Percentiles rank a stretch among this genome's conserved stretches.
These are phyloP conservation scores for Catharus bicknelli DNA, from an alignment of 2,113 vertebrate species.

Conservation along the genomic window DNA sequence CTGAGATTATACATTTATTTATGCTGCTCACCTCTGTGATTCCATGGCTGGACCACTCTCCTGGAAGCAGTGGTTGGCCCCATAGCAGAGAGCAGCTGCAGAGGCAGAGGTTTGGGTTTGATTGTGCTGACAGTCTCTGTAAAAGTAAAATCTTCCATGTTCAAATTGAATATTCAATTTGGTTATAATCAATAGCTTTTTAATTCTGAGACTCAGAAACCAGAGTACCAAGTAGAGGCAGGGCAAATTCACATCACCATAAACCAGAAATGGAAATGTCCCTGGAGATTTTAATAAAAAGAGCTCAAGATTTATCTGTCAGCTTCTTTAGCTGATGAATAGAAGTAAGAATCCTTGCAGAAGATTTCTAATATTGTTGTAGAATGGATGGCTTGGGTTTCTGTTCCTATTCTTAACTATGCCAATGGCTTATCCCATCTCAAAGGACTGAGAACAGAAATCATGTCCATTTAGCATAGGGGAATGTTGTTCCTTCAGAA, in stretches of 20 bases:
- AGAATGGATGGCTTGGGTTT: not conserved
- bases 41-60: rapidly evolving
- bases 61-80: not conserved
- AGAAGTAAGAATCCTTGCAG: not conserved
- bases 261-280: not conserved
- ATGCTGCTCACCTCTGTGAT: not conserved
- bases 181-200: not conserved
- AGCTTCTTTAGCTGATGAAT: not conserved
- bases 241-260: not conserved
- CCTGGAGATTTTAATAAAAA: not conserved
- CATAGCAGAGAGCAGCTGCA: not conserved
- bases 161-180: not conserved
- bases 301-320: not conserved
- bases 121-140: not conserved
- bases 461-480: not conserved
- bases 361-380: not conserved
- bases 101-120: not conserved
- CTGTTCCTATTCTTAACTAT: not conserved
- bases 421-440: not conserved
- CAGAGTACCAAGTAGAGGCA: not conserved
- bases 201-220: not conserved
- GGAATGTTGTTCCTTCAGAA: not conserved
- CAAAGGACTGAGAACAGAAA: not conserved
- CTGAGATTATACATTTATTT: not conserved
- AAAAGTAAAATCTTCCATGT: not conserved